Conservation (phyloP, 2,797 vertebrate genomes). For the Lepilemur ruficaudatus region DNA sequence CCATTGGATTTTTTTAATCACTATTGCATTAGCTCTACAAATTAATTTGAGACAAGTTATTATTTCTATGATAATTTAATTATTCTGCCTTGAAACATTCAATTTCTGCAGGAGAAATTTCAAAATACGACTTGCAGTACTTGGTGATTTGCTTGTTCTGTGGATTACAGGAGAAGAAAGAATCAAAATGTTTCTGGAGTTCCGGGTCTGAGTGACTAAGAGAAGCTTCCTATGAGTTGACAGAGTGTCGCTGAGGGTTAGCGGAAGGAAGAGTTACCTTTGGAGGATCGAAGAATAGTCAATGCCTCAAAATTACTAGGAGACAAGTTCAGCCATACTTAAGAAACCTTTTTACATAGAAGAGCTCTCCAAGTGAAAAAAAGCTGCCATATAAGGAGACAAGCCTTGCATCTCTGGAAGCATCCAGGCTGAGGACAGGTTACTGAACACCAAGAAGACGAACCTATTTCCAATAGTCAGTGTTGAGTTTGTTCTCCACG, state of each 20-base stretch:
- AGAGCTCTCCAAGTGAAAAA: neutral
- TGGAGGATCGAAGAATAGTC: neutral
- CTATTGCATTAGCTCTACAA: neutral
- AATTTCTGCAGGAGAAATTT: neutral
- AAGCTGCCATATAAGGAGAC: neutral
- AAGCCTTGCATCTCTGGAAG: neutral
- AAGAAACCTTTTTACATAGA: neutral
- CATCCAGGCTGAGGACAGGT: neutral
- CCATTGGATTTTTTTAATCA: neutral
- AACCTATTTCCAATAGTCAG: neutral
- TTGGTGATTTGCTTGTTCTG: neutral
- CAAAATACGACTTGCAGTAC: neutral
- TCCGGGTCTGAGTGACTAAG: neutral
- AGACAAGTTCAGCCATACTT: neutral
- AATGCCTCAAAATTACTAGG: neutral
- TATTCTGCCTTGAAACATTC: neutral
- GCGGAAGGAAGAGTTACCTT: neutral
- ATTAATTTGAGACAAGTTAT: neutral
- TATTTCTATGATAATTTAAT: neutral
- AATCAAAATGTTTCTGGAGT: neutral
- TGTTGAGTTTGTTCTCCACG: neutral
- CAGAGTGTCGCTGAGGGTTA: neutral
- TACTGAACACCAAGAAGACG: neutral
- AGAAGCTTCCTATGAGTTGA: neutral
- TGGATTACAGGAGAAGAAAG: neutral